phyloP scores from a whole-genome alignment of 2,888 invertebrate genomes.

The Acrobasis repandana region DNA sequence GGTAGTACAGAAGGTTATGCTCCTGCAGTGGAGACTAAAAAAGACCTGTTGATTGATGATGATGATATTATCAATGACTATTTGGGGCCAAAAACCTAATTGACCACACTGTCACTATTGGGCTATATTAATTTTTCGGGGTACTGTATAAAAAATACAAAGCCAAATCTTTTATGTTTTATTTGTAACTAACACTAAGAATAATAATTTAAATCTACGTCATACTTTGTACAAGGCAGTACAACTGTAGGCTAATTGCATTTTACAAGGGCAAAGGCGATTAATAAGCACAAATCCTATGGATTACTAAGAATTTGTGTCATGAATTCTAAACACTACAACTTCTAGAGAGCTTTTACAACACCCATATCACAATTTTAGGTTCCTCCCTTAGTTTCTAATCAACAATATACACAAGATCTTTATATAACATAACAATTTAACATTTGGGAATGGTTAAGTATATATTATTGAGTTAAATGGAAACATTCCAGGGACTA shows the following conservation, averaged over 20 bases:
- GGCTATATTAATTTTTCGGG: no score
- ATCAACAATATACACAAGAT: slow-evolving; percentile 73
- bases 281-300: slow-evolving; percentile 21
- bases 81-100: no score
- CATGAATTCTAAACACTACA: slow-evolving; percentile 57
- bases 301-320: slow-evolving; percentile 49
- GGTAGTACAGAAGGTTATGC: no score
- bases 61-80: no score
- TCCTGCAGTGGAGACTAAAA: no score
- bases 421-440: slow-evolving; percentile 61
- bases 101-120: no score
- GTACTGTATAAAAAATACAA: no score
- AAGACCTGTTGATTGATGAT: no score
- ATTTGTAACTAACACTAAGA: slow-evolving; percentile 3
- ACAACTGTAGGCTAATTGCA: slow-evolving; percentile 10
- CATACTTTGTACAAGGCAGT: slow-evolving; percentile 18
- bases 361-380: slow-evolving; percentile 81
- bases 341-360: slow-evolving; percentile 75
- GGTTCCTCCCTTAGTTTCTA: slow-evolving; percentile 60
- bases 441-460: slow-evolving; percentile 67
- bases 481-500: slow-evolving; percentile 31
- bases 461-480: slow-evolving; percentile 32
- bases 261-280: slow-evolving; percentile 21
- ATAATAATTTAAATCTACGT: slow-evolving; percentile 12
- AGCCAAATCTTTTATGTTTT: neutral